Base-by-base conservation (phyloP, 2,888 invertebrate species). In the Lottia scabra region DNA sequence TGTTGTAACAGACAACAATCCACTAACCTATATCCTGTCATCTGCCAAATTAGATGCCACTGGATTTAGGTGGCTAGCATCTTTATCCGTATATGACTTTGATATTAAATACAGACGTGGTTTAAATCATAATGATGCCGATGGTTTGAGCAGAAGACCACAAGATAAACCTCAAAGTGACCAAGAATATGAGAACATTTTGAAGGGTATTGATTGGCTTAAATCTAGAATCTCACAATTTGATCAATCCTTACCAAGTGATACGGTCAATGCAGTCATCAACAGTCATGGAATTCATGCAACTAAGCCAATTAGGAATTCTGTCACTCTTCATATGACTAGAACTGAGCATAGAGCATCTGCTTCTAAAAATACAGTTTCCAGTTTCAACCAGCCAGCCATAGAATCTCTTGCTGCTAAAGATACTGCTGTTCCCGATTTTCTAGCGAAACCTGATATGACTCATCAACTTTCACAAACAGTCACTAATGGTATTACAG, bases 1-100 rank as follows among this genome's bases (percentile, higher is more conserved):
- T 13, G 75, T 79, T 8, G 62, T 71, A 6, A 76, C 78, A n/a
- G 78, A 78, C 62, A 76, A 78, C 46, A 79, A 79, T 38, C 78
- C 78, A 38, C 46, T 80, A 1, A 77, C 77, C 4, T 74, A 77
- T 56, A 75, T 77, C 13, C 62, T 78, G 10, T 71, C 75, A 48
- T 48, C 67, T 13, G 80, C 77, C 13, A 72, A 75, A 23, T 44
- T 78, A 19, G 78, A 80, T 62, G 70, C 75, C 3, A 78, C 77
- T 65, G 77, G 78, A 12, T 74, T 76, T 15, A 30, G 77, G 45
- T 78, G 77, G 77, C 56, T 74, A 13, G 73, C 80, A 16, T 67
- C 67, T 6, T 46, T 78, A 13, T 67, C 72, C 6, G 26, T 63
- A 1, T 80, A 71, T 30, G 69, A 77, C 48, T 80, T 80, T 56